phyloP scores from a whole-genome alignment of 2,888 invertebrate genomes.

The Drosophila barbarae region DNA sequence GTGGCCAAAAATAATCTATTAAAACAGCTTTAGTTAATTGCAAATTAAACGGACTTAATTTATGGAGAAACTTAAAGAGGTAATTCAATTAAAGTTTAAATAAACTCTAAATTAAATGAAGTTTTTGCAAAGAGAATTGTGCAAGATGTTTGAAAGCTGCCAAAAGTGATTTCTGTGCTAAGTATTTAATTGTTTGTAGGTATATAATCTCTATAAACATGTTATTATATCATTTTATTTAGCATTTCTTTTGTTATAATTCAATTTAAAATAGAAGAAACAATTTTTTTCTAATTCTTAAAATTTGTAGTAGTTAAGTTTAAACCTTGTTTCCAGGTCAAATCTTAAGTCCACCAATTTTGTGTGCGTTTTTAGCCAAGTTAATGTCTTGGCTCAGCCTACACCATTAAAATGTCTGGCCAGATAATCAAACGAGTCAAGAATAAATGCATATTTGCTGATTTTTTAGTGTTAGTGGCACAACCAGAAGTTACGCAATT shows the following conservation, averaged over 20 bases:
- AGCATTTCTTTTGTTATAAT: background rate
- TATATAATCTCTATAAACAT: background rate
- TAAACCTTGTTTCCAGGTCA: background rate
- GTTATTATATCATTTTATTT: too few species aligned
- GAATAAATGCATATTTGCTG: conserved; percentile 17
- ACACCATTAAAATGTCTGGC: conserved; percentile 2
- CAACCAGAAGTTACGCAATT: conserved; percentile 38
- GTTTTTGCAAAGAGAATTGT: background rate
- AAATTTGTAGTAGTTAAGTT: background rate
- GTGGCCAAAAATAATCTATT: conserved; percentile 1
- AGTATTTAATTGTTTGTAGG: background rate
- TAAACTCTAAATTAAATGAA: background rate
- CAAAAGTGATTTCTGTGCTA: background rate
- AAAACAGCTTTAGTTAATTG: background rate
- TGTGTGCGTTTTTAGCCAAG: background rate
- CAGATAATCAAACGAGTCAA: conserved; percentile 22
- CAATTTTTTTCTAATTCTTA: too few species aligned
- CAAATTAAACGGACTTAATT: background rate
- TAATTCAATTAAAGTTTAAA: too few species aligned
- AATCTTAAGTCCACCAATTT: conserved; percentile 2
- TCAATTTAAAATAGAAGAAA: background rate
- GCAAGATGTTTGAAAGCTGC: background rate
- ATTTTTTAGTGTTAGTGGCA: conserved; percentile 25
- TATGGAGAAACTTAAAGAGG: conserved; percentile 5
- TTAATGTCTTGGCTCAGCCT: background rate